Evolutionary conservation across 2,113 vertebrate species (phyloP), one percentile per base, ranked within the genome.

Genomic region (Sorex araneus): DNA sequence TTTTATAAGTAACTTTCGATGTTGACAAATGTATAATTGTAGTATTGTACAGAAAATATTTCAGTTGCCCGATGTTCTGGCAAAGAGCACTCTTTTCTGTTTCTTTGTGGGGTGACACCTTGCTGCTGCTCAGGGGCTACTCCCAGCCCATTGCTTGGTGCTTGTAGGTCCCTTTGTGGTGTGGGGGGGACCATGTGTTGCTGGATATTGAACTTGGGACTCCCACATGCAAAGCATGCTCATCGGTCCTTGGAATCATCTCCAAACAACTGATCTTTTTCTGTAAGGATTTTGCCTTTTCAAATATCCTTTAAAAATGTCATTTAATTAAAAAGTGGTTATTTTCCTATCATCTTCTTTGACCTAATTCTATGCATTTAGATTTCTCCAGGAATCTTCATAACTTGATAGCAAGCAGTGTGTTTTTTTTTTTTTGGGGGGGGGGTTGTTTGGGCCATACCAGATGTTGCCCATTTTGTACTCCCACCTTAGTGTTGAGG

Each of bases 291-390:
- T 66, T 71, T 83, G 30, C 30, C 28, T 43, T 88, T 88, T 78
- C 8, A 23, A 45, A 50, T 7, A 50, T 13, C 47, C 13, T 50
- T 12, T 50, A 50, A 50, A 50, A 63, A 23, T 78, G 32, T 45
- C 23, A 28, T 45, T 16, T 50, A 70, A 54, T 23, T 77, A 78
- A 36, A 0, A 32, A 21, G 60, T 27, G 43, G 18, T 45, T 40
- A 11, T 73, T 89, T 88, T 88, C 79, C 75, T 12, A 85, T 45
- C 45, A n/a, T 15, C 21, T 79, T 16, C 15, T 84, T 85, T 79
- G 40, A 47, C 19, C 13, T 76, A 79, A 47, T 34, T 23, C 12
- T 50, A 23, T 43, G 28, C 34, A 45, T 77, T 77, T 78, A 84
- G 23, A 69, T 54, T 70, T 45, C 40, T 75, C n/a, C 19, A 45